phyloP scores from a whole-genome alignment of 2,888 invertebrate species.

The Bembecia ichneumoniformis region DNA sequence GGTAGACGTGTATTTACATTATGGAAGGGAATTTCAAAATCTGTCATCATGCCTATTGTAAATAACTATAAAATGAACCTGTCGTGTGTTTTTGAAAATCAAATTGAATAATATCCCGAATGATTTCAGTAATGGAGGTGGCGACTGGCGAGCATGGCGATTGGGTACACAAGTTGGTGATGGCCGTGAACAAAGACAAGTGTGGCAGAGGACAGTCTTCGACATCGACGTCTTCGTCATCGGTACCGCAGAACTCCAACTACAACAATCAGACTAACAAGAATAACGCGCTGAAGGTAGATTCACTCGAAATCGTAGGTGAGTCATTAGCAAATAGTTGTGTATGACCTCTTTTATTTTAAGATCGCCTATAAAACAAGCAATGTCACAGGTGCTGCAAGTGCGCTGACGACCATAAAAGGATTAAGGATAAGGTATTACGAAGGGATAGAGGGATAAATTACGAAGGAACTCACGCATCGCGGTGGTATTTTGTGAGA shows the following conservation, averaged over 20 bases:
- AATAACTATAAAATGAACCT: too few species aligned
- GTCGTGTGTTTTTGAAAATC: not conserved
- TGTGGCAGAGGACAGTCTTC: conserved; percentile 70
- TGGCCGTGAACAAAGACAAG: conserved; percentile 85
- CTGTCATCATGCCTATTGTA: too few species aligned
- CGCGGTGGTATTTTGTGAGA: too few species aligned
- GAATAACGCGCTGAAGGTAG: conserved; percentile 56
- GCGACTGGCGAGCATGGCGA: conserved; percentile 96
- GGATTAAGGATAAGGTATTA: too few species aligned
- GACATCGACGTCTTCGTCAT: conserved; percentile 46
- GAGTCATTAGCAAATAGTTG: conserved; percentile 6
- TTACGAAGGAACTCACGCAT: too few species aligned
- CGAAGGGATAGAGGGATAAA: too few species aligned
- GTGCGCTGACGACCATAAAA: too few species aligned
- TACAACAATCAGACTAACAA: conserved; percentile 71
- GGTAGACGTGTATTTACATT: too few species aligned
- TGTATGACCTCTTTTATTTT: too few species aligned
- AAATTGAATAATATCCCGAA: not conserved
- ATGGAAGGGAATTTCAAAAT: too few species aligned
- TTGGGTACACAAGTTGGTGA: conserved; percentile 86
- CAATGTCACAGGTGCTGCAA: too few species aligned
- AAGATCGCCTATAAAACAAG: too few species aligned
- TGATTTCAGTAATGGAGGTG: conserved; percentile 89
- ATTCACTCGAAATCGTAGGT: conserved; percentile 55
- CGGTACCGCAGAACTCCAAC: conserved; percentile 55